Evolutionary conservation across 53 echinoderm and acorn worm species (phyloP).

Genomic region (Holothuria scabra): DNA sequence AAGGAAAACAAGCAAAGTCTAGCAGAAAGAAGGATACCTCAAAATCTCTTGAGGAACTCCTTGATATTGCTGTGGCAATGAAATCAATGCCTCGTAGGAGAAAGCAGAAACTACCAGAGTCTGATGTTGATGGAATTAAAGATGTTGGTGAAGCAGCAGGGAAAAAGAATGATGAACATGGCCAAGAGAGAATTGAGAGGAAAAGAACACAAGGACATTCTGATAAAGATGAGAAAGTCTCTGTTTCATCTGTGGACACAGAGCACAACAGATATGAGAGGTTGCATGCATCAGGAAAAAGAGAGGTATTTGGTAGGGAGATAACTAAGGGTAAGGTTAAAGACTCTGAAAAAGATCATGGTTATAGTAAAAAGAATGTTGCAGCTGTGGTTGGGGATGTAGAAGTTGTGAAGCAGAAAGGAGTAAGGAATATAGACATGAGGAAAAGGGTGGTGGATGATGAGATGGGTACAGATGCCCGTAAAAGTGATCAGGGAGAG

Average conservation of each 20-base stretch:
- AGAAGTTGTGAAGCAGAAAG: not conserved
- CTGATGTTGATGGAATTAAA: not conserved
- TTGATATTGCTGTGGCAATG: slow-evolving; percentile 41
- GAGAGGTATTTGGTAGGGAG: too few species aligned
- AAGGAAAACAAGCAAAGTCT: not conserved
- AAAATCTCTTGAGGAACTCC: slow-evolving; percentile 30
- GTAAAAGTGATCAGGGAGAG: not conserved
- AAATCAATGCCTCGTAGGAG: slow-evolving; percentile 36
- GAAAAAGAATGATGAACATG: not conserved
- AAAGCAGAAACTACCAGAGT: slow-evolving; percentile 31
- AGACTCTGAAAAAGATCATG: too few species aligned
- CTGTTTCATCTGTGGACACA: too few species aligned
- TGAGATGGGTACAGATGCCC: too few species aligned
- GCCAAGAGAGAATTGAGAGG: not conserved
- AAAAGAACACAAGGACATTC: not conserved
- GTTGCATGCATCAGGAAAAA: too few species aligned
- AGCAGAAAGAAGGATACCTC: slow-evolving; percentile 23
- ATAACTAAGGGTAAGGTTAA: too few species aligned
- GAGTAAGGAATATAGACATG: not conserved
- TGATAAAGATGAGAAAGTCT: not conserved
- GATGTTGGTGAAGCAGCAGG: not conserved
- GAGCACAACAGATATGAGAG: too few species aligned
- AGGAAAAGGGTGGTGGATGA: not conserved
- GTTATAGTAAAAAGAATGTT: not conserved
- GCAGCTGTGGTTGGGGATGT: not conserved